These are phyloP conservation scores for Stomatorhinus ivindoensis DNA, from an alignment of 2,113 vertebrate genomes.

Conservation along the genomic window DNA sequence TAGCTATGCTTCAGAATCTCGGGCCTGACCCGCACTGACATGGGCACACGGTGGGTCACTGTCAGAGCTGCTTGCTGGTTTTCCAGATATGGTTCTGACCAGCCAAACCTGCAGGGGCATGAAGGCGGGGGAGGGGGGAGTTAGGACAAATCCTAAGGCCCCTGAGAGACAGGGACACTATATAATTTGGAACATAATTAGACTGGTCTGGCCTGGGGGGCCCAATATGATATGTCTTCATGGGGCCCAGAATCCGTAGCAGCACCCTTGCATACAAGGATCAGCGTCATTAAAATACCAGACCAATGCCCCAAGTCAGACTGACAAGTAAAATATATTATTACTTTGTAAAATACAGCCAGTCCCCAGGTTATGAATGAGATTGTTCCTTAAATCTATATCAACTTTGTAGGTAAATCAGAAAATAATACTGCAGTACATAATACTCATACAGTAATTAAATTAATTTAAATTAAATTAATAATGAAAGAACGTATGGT, in stretches of 20 bases:
- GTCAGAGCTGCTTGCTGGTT: not conserved
- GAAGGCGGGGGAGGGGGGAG: not conserved
- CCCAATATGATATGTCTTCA: no score
- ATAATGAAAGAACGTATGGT: no score
- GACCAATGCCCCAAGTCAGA: not conserved
- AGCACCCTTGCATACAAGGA: not conserved
- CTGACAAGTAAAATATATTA: not conserved
- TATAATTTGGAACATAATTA: not conserved
- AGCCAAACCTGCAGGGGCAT: not conserved
- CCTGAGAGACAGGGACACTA: no score
- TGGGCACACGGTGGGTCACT: not conserved
- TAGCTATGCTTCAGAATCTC: not conserved
- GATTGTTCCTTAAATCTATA: not conserved
- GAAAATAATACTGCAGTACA: not conserved
- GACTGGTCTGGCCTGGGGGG: not conserved
- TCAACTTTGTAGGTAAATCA: not conserved
- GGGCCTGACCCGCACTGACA: not conserved
- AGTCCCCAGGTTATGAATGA: not conserved
- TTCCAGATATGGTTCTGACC: not conserved
- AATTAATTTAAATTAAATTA: no score
- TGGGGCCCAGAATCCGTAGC: not conserved
- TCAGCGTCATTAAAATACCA: not conserved
- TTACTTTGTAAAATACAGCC: not conserved
- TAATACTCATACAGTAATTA: not conserved
- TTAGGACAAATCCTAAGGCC: not conserved